Evolutionary conservation across 2,797 vertebrate species (phyloP), one percentile per base, ranked within the genome.

Genomic region (Xenops minutus): DNA sequence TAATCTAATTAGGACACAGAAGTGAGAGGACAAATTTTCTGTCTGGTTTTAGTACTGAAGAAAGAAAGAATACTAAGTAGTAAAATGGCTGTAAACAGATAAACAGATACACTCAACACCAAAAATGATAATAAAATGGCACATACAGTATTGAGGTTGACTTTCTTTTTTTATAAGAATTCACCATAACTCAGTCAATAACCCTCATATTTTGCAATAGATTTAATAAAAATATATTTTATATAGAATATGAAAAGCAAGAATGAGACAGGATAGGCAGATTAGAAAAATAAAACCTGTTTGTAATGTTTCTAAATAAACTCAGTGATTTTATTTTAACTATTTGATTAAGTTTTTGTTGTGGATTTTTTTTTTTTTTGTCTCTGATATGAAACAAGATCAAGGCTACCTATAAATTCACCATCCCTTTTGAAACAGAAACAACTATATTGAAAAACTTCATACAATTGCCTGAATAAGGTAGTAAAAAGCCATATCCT

Each of bases 1-100:
- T 85, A 82, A 75, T 91, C 43, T 86, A 91, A 89, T 88, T 81
- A 87, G 55, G 52, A 81, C 30, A 62, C 10, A 90, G 52, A 91
- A 93, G 27, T 52, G 48, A 78, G 15, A 59, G 41, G 55, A 88
- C 29, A 56, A 92, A 85, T 76, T 76, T 66, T 62, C 27, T 73
- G 30, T 58, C 68, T 62, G 23, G 26, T 18, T 74, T 95, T 58
- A 76, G 37, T 26, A 48, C 4, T 74, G 79, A 80, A 84, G 94
- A 46, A n/a, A 39, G 18, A 80, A 80, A 3, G 32, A 77, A 80
- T 63, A 71, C 10, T 44, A 21, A 62, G 3, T 14, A 68, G 30
- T 14, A 91, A 90, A 83, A 92, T 46, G n/a, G 2, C 15, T 69
- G 8, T 67, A 75, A 92, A 74, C 6, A 7, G 76, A 74, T 67